Evolutionary conservation across 2,888 invertebrate genomes (phyloP), one percentile per base, ranked within the genome.

Genomic region (Eulithis prunata): DNA sequence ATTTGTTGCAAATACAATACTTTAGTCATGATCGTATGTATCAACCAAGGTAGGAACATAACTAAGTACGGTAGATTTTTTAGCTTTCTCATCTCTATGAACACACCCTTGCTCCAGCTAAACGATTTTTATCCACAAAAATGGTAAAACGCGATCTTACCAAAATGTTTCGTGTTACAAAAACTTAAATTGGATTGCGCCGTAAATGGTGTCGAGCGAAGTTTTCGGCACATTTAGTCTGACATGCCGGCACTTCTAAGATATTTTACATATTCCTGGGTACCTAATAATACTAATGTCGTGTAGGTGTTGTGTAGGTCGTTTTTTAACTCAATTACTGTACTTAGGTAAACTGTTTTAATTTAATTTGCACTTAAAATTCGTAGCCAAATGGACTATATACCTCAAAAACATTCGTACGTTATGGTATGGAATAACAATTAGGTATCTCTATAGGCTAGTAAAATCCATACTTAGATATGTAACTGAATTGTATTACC

Each of bases 321-420:
- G 21, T 49, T 21, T 21, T 21, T 21, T 49, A 21, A 49, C 21
- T 21, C 21, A 21, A 21, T 21, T 21, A 21, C n/a, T n/a, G 21
- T 21, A 21, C 21, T 21, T 21, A 21, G 21, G 21, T 49, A 43
- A 66, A 13, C 45, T 46, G 55, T 64, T 41, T 65, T 36, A 21
- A 43, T 64, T 66, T 55, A 64, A 66, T 64, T 69, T 53, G 45
- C 36, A 14, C 52, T 49, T 21, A n/a, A 21, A 49, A 47, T 47
- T 49, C 21, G 11, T 11, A 49, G 49, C 49, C 21, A 49, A 4
- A 49, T 14, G 21, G 5, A 21, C 10, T 10, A 41, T n/a, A n/a
- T n/a, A n/a, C n/a, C 21, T 21, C 32, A 32, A 32, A 41, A 41
- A 41, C 41, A 7, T 41, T 41, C 0, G 8, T 41, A 41, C 41